Base-by-base conservation (phyloP, 64 coral and sea anemone genomes). In the Catalaphyllia jardinei region DNA sequence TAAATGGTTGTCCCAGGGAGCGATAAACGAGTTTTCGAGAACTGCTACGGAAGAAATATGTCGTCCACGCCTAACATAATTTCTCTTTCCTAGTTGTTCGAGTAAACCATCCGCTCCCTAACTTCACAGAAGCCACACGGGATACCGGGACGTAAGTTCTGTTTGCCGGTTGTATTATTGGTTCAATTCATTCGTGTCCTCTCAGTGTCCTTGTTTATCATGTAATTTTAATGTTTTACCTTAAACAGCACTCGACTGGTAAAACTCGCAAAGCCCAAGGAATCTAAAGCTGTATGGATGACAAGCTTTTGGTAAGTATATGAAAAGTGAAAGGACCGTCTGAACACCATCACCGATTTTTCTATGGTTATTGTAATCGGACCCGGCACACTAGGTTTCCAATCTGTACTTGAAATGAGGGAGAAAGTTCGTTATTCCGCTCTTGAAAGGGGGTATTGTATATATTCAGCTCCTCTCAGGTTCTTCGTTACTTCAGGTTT, bases 111-210 rank as follows among this genome's bases (percentile, higher is more conserved):
- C 80, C 87, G 4, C 75, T 94, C 30, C 93, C 93, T 18, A 76
- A 62, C 74, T 90, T 90, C 28, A 59, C 81, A 63, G 87, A 94
- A 24, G 93, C 93, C 27, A 88, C 86, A 29, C 79, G 88, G 52
- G 93, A 94, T 62, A 71, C 74, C 17, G 93, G 93, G 46, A 90
- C 90, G 93, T 94, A 73, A 87, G 93, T 94, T 52, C 11, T 76
- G 22, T 82, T 83, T 93, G 71, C 10, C 78, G 42, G 42, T 80
- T 78, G 31, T 11, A 25, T 75, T 93, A 10, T 15, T 10, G 75
- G 52, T 61, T 87, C 16, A 52, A 69, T 89, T 79, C 22, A 67
- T 52, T 25, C 29, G 17, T 61, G 39, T 88, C 14, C 20, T 54
- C 38, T 52, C 18, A 28, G 11, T 69, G 46, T 22, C 64, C 19